These are phyloP conservation scores for Epirrhoe alternata DNA, from an alignment of 2,888 invertebrate genomes.

Conservation along the genomic window DNA sequence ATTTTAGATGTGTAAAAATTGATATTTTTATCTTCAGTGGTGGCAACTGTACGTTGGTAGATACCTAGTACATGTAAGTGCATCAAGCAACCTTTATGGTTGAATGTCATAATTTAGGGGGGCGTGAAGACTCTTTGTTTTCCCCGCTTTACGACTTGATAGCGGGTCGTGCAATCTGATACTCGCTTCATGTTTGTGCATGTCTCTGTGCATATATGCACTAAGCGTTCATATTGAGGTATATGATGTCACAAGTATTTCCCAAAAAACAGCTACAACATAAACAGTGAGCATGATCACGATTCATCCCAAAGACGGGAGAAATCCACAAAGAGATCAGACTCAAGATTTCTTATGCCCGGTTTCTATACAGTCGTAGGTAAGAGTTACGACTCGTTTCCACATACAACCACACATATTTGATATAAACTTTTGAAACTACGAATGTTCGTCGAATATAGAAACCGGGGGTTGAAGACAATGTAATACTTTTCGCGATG, in stretches of 20 bases:
- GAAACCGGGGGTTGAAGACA: too few species aligned
- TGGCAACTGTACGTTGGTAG: conserved; percentile 34
- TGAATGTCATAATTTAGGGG: conserved; percentile 66
- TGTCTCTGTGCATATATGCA: conserved; percentile 14
- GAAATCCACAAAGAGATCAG: too few species aligned
- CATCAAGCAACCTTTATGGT: conserved; percentile 56
- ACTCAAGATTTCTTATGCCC: too few species aligned
- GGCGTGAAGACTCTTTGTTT: conserved; percentile 70
- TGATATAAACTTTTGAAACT: too few species aligned
- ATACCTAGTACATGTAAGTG: conserved; percentile 53
- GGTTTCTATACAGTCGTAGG: too few species aligned
- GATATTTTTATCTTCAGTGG: not conserved
- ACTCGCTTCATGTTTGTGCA: conserved; percentile 23
- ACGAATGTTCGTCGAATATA: too few species aligned
- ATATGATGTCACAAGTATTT: not conserved
- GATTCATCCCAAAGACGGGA: too few species aligned
- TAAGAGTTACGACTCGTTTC: too few species aligned
- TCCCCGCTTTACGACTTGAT: conserved; percentile 58
- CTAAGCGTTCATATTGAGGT: conserved; percentile 8
- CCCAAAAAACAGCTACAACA: not conserved
- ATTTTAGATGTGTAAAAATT: not conserved
- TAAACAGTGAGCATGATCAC: too few species aligned
- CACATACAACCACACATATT: too few species aligned
- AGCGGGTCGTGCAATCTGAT: conserved; percentile 50
- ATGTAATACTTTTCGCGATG: too few species aligned